These are phyloP conservation scores for Mechanitis messenoides DNA, from an alignment of 2,888 invertebrate genomes.

Conservation along the genomic window DNA sequence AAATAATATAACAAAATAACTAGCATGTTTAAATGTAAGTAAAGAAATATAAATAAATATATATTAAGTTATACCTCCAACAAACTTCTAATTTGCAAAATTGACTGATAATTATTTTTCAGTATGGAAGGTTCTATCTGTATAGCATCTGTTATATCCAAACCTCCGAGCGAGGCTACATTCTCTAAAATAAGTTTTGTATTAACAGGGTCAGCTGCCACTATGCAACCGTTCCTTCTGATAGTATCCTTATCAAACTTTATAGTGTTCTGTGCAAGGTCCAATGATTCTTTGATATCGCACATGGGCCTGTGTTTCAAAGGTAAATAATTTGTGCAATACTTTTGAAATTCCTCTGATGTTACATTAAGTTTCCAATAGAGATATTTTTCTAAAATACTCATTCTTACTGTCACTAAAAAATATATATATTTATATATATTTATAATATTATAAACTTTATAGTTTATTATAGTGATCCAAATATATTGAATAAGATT, in stretches of 20 bases:
- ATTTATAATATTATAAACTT: no score
- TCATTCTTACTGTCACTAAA: constrained; percentile 61
- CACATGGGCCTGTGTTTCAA: constrained; percentile 61
- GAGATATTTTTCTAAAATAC: constrained; percentile 57
- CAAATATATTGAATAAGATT: no score
- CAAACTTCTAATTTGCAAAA: constrained; percentile 73
- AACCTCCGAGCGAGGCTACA: constrained; percentile 71
- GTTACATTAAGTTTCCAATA: constrained; percentile 55
- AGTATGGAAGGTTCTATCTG: constrained; percentile 78
- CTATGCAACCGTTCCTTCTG: constrained; percentile 76
- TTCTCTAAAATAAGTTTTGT: constrained; percentile 73
- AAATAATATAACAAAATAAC: no score
- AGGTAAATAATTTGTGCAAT: constrained; percentile 57
- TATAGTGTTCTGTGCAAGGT: constrained; percentile 73
- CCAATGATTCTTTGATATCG: constrained; percentile 72
- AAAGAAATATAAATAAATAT: constrained; percentile 5
- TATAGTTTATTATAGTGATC: no score
- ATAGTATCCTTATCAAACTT: constrained; percentile 73
- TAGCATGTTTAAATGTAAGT: no score
- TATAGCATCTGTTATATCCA: constrained; percentile 74
- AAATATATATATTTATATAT: constrained; percentile 20
- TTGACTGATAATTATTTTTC: constrained; percentile 74
- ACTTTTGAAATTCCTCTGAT: constrained; percentile 53
- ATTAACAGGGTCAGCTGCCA: constrained; percentile 77
- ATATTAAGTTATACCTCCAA: constrained; percentile 56